phyloP scores from a whole-genome alignment of 2,113 vertebrate species.

The Macquaria australasica region DNA sequence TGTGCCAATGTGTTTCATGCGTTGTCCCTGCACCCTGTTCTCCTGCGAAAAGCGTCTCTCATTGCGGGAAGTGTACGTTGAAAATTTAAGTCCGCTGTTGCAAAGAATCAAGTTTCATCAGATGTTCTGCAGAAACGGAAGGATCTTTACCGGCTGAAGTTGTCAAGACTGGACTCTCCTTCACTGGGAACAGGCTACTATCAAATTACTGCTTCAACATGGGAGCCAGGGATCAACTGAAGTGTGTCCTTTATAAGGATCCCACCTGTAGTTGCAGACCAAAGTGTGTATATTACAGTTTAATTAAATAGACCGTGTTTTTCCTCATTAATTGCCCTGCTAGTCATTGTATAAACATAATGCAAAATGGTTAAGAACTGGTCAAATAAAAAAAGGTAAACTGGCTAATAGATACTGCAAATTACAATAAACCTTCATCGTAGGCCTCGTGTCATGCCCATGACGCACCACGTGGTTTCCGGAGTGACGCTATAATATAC shows the following conservation, averaged over 20 bases:
- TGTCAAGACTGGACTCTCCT: conserved; percentile 47
- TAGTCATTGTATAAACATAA: not conserved
- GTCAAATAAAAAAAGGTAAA: not conserved
- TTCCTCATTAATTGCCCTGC: not conserved
- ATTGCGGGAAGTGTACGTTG: conserved; percentile 13
- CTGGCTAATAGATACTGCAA: not conserved
- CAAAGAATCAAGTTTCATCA: not conserved
- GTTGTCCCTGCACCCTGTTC: not conserved
- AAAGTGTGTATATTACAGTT: not conserved
- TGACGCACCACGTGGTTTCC: too few relatives aligned
- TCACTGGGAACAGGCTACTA: conserved; percentile 30
- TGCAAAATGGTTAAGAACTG: not conserved
- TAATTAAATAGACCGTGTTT: not conserved
- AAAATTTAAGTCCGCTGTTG: not conserved
- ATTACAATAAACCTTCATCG: not conserved
- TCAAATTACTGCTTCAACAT: conserved; percentile 70
- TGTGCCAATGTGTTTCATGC: conserved; percentile 8
- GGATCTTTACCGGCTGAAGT: conserved; percentile 11
- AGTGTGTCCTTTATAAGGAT: not conserved
- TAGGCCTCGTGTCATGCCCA: not conserved
- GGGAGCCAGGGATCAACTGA: conserved; percentile 58
- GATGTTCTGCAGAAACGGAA: conserved; percentile 18
- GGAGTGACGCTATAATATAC: too few relatives aligned
- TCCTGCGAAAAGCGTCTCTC: conserved; percentile 11
- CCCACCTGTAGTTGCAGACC: conserved; percentile 2